phyloP scores from a whole-genome alignment of 2,888 invertebrate genomes.

The Spialia ferax region DNA sequence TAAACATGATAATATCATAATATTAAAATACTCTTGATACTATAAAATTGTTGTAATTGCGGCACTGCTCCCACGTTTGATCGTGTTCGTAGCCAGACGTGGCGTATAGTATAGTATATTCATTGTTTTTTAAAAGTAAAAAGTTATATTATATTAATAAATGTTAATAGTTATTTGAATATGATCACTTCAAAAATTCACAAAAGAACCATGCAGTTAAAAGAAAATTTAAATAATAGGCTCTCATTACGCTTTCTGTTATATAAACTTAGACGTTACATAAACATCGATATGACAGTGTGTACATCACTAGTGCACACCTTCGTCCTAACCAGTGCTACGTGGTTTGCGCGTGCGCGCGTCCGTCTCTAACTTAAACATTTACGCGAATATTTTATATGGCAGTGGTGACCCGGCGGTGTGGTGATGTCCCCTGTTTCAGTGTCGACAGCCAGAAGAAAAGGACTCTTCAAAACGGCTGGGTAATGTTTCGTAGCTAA shows the following conservation, averaged over 20 bases:
- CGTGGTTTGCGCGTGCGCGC: conserved; percentile 77
- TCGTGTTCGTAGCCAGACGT: too few relatives aligned
- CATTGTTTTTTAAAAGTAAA: too few relatives aligned
- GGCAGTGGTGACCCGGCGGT: conserved; percentile 79
- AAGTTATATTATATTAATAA: too few relatives aligned
- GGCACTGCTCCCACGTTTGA: too few relatives aligned
- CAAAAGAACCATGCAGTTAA: too few relatives aligned
- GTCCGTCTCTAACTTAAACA: conserved; percentile 62
- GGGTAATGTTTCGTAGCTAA: conserved; percentile 60
- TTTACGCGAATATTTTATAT: conserved; percentile 70
- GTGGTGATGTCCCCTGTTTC: conserved; percentile 75
- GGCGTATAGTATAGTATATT: too few relatives aligned
- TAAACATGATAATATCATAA: too few relatives aligned
- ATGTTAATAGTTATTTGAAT: too few relatives aligned
- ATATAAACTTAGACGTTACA: conserved; percentile 33
- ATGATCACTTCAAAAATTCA: too few relatives aligned
- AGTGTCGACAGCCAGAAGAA: conserved; percentile 65
- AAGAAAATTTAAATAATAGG: neutral
- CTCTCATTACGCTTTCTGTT: conserved; percentile 29
- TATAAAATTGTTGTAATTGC: too few relatives aligned
- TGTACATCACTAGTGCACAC: conserved; percentile 60
- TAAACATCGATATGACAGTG: conserved; percentile 47
- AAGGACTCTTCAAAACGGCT: conserved; percentile 68
- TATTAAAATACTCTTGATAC: too few relatives aligned
- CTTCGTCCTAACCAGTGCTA: conserved; percentile 76